Conservation (phyloP, 2,113 vertebrate species). For the Vombatus ursinus region DNA sequence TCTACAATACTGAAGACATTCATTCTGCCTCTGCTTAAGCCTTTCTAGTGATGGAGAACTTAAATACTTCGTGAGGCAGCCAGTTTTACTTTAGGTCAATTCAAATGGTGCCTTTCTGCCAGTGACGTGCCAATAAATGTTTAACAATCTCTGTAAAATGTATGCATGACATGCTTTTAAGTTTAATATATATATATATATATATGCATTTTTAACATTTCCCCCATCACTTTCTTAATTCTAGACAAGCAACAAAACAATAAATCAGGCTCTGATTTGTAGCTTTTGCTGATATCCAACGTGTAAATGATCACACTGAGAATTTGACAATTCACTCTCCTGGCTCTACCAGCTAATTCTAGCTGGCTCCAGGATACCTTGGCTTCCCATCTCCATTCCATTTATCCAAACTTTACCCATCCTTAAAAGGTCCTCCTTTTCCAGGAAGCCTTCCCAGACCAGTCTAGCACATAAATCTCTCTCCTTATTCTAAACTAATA, state of each 20-base stretch:
- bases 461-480: not conserved
- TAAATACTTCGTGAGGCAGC: too few species aligned
- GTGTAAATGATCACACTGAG: not conserved
- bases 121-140: not conserved
- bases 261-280: not conserved
- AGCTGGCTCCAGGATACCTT: not conserved
- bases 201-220: not conserved
- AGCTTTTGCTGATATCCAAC: not conserved
- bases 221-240: not conserved
- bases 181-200: too few species aligned
- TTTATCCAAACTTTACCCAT: not conserved
- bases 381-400: not conserved
- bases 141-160: not conserved
- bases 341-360: not conserved
- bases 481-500: not conserved
- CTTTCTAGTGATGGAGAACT: not conserved
- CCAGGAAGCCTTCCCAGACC: not conserved
- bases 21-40: not conserved
- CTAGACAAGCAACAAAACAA: not conserved
- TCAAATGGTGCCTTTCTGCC: not conserved
- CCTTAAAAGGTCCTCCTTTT: not conserved
- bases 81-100: not conserved
- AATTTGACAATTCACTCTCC: not conserved
- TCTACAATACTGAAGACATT: not conserved
- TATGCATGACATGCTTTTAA: not conserved